A percentile compares a stretch with the other conserved stretches of the same genome.
phyloP scores from a whole-genome alignment of 1,140 invertebrate genomes.

The Brachionus rotundiformis region DNA sequence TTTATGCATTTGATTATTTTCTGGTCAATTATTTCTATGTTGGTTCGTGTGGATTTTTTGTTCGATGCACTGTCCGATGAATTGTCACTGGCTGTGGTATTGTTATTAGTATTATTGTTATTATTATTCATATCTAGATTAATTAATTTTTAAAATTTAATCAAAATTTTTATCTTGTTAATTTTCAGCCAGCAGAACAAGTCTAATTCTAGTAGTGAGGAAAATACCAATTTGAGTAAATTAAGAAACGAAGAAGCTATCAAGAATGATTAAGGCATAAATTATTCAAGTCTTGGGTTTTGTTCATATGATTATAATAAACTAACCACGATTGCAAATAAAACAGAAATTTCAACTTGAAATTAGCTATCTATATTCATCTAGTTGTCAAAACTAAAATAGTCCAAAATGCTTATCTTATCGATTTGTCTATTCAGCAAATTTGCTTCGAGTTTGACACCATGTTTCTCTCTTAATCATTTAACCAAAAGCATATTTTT shows the following conservation, averaged over 20 bases:
- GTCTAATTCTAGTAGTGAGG: not conserved
- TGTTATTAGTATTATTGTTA: too few species aligned
- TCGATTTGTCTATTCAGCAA: not conserved
- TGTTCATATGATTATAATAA: conserved; percentile 17
- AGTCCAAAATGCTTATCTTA: not conserved
- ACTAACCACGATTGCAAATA: not conserved
- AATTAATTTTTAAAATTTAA: not conserved
- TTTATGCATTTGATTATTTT: conserved; percentile 50
- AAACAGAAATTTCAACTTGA: conserved; percentile 19
- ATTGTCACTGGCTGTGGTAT: conserved; percentile 32
- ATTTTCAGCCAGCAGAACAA: too few species aligned
- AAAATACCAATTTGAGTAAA: not conserved
- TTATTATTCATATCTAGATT: conserved; percentile 7
- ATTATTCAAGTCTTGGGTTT: conserved; percentile 14
- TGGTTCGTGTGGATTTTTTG: not conserved
- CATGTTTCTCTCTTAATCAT: not conserved
- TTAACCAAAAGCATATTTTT: not conserved
- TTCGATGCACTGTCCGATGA: conserved; percentile 49
- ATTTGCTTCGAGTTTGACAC: not conserved
- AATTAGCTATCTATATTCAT: not conserved
- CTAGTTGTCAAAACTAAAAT: not conserved
- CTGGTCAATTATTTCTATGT: conserved; percentile 38
- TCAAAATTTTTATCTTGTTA: not conserved
- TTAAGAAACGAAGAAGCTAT: conserved; percentile 8
- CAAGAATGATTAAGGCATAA: conserved; percentile 3